Conservation (phyloP, 2,888 invertebrate species). For the Lapara coniferarum region DNA sequence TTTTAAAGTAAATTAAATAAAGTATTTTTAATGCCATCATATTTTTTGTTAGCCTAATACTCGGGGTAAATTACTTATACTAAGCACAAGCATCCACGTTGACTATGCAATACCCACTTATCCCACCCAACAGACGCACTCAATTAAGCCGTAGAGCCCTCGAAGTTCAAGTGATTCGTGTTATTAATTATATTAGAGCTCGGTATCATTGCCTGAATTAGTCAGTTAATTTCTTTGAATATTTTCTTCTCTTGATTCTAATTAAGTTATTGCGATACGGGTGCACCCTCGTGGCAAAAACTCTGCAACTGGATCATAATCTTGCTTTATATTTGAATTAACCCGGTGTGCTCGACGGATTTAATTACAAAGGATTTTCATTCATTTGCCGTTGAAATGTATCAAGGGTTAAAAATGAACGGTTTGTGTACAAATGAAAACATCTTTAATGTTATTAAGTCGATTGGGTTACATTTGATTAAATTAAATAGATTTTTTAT, state of each 20-base stretch:
- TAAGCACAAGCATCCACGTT: neutral
- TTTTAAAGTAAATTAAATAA: too few relatives aligned
- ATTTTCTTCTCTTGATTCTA: conserved; percentile 64
- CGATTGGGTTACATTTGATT: neutral
- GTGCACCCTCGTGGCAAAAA: conserved; percentile 41
- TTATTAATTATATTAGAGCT: conserved; percentile 57
- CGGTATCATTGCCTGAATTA: conserved; percentile 63
- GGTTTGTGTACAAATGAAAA: conserved; percentile 7
- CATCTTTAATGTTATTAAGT: neutral
- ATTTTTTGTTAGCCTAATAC: too few relatives aligned
- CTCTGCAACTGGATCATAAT: conserved; percentile 62
- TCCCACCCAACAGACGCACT: neutral
- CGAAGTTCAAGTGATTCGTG: conserved; percentile 36
- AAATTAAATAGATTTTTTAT: neutral
- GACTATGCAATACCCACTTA: neutral
- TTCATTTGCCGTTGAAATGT: conserved; percentile 21
- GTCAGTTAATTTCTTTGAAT: conserved; percentile 68
- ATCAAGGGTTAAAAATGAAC: conserved; percentile 16
- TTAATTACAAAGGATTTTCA: conserved; percentile 48
- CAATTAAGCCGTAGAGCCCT: conserved; percentile 17
- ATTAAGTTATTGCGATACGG: conserved; percentile 63
- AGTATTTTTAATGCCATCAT: too few relatives aligned
- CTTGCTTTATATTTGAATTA: conserved; percentile 61
- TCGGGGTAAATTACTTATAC: neutral
- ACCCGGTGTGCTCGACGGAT: conserved; percentile 50